Conservation (phyloP, 2,888 invertebrate species). For the Dastarcus helophoroides region DNA sequence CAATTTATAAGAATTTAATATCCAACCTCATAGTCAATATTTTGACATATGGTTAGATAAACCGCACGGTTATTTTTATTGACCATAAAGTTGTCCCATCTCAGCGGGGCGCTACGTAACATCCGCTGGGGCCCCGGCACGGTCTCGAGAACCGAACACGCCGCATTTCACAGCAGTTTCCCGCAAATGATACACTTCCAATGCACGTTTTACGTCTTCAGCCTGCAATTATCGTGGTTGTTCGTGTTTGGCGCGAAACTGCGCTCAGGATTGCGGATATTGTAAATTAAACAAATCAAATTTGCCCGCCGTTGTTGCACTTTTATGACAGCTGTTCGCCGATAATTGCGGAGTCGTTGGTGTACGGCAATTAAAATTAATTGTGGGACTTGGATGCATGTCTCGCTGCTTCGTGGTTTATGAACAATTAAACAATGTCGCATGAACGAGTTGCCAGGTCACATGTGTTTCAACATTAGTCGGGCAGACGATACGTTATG, state of each 20-base stretch:
- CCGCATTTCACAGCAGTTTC: conserved; percentile 1
- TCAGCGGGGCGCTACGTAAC: not conserved
- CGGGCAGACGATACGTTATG: too few species aligned
- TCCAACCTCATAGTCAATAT: too few species aligned
- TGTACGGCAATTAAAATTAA: conserved; percentile 1
- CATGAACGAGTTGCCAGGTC: too few species aligned
- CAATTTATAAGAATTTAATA: too few species aligned
- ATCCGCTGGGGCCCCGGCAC: not conserved
- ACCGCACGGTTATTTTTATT: conserved; percentile 1
- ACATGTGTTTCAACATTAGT: too few species aligned
- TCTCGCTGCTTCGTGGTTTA: too few species aligned
- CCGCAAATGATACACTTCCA: conserved; percentile 16
- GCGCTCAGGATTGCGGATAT: conserved; percentile 14
- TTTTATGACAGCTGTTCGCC: conserved; percentile 12
- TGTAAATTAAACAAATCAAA: conserved; percentile 15
- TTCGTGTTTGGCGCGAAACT: conserved; percentile 15
- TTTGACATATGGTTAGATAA: too few species aligned
- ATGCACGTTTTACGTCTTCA: conserved; percentile 15
- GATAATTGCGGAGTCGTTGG: too few species aligned
- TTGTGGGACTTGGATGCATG: too few species aligned
- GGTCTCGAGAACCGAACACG: not conserved
- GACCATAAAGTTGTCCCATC: not conserved
- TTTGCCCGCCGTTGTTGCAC: conserved; percentile 9
- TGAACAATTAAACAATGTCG: too few species aligned
- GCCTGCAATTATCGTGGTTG: conserved; percentile 13